These are phyloP conservation scores for Drosophila suboccidentalis DNA, from an alignment of 2,888 invertebrate species.

Conservation along the genomic window DNA sequence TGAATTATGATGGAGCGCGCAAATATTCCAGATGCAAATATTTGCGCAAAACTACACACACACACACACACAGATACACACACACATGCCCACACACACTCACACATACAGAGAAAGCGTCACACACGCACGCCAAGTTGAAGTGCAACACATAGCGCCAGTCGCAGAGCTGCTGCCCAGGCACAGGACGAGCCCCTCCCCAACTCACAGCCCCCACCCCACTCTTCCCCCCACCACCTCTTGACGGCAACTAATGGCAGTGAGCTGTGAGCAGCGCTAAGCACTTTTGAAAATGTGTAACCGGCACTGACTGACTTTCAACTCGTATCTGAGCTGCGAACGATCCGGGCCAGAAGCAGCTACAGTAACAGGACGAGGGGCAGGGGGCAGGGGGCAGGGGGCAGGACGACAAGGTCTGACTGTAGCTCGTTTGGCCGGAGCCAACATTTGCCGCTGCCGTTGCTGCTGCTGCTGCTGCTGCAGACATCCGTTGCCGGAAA, in stretches of 20 bases:
- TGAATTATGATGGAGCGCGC: conserved; percentile 85
- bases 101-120: conserved; percentile 23
- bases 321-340: conserved; percentile 57
- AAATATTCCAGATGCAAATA: conserved; percentile 85
- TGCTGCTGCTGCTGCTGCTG: conserved; percentile 43
- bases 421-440: conserved; percentile 68
- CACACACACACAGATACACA: conserved; percentile 42
- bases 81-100: conserved; percentile 70
- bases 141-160: conserved; percentile 74
- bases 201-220: conserved; percentile 8
- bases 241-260: conserved; percentile 64
- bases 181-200: conserved; percentile 24
- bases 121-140: conserved; percentile 60
- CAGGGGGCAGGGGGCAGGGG: background rate
- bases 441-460: conserved; percentile 61
- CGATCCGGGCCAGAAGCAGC: conserved; percentile 38
- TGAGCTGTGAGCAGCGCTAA: conserved; percentile 69
- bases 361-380: background rate
- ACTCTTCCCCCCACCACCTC: background rate
- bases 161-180: conserved; percentile 50
- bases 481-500: conserved; percentile 77
- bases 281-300: conserved; percentile 79
- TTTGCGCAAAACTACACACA: conserved; percentile 84
- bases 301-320: conserved; percentile 79
- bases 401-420: conserved; percentile 21